Conservation (phyloP, 37 sponge, comb jelly and placozoan genomes). For the Lycopodina hypogea region DNA sequence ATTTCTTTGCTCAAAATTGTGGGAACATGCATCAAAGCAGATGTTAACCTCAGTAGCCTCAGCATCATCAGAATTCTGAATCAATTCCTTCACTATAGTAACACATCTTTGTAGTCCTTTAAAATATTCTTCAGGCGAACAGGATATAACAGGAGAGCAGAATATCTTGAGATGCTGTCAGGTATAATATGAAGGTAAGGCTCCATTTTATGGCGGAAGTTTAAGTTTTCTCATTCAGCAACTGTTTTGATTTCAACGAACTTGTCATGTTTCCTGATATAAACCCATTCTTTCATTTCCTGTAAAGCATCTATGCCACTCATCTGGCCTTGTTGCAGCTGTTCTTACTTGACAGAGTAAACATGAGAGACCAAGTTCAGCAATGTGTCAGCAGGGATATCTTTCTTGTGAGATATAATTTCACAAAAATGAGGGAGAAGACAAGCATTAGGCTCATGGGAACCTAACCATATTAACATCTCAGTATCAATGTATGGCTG, state of each 20-base stretch:
- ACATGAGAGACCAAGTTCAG: neutral
- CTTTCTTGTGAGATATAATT: slow-evolving; percentile 14
- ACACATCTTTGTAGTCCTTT: slow-evolving; percentile 71
- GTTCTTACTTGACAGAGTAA: neutral
- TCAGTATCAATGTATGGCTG: neutral
- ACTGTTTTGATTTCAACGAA: slow-evolving; percentile 27
- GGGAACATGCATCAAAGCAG: slow-evolving; percentile 52
- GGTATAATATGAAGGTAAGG: slow-evolving; percentile 49
- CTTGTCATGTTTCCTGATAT: slow-evolving; percentile 16
- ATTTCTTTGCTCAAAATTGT: neutral
- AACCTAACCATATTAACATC: neutral
- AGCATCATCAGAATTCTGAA: slow-evolving; percentile 89
- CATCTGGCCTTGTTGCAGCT: neutral
- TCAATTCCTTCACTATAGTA: slow-evolving; percentile 67
- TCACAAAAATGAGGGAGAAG: slow-evolving; percentile 20
- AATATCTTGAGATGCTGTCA: slow-evolving; percentile 12
- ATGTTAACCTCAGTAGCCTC: slow-evolving; percentile 70
- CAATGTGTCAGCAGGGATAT: neutral
- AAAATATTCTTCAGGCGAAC: slow-evolving; percentile 69
- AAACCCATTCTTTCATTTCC: slow-evolving; percentile 24
- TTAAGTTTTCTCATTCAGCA: slow-evolving; percentile 11
- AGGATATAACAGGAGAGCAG: slow-evolving; percentile 20
- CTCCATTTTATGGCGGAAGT: slow-evolving; percentile 28
- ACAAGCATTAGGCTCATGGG: neutral
- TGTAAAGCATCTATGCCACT: neutral